Base-by-base conservation (phyloP, 2,888 invertebrate species). In the Rhaphigaster nebulosa region DNA sequence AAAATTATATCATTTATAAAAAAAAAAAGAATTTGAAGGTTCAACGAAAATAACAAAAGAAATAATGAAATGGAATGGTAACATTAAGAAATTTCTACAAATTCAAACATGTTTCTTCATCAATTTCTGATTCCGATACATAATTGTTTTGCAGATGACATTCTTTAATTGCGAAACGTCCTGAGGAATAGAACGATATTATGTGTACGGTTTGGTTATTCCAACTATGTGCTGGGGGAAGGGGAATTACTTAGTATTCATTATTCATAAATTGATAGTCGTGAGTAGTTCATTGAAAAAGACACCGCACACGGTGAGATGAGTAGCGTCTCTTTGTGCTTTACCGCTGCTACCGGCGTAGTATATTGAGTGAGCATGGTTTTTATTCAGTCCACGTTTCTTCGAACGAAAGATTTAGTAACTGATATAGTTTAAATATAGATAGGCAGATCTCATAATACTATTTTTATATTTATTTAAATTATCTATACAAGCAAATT, bases 191-290 rank as follows among this genome's bases (percentile, higher is more conserved):
- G 60, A n/a, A 34, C 29, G 23, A 54, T 23, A n/a, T 12, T 60
- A 60, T 12, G n/a, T 60, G 13, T 60, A n/a, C 26, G 10, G 60
- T 60, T 60, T 26, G 10, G 12, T 60, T 60, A 65, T 65, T 65
- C 29, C 18, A 18, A 18, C 29, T 1, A 65, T 65, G 65, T 34
- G 34, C 29, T 3, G 18, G 65, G 65, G 65, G 18, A 4, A 60
- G n/a, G 29, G 13, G n/a, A 29, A 65, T 65, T 34, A 41, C 41
- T 80, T 80, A 41, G 41, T 41, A 80, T 80, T 80, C 80, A 80
- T 80, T 80, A 80, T 80, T 80, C 80, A 45, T 80, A 41, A 80
- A 80, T 80, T 80, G 38, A 45, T 41, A 80, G 41, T 45, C 80
- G 80, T 41, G 80, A 80, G 80, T 80, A 80, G 41, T 80, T 41